Conservation (phyloP, 2,797 vertebrate species). For the Pipistrellus nathusii region DNA sequence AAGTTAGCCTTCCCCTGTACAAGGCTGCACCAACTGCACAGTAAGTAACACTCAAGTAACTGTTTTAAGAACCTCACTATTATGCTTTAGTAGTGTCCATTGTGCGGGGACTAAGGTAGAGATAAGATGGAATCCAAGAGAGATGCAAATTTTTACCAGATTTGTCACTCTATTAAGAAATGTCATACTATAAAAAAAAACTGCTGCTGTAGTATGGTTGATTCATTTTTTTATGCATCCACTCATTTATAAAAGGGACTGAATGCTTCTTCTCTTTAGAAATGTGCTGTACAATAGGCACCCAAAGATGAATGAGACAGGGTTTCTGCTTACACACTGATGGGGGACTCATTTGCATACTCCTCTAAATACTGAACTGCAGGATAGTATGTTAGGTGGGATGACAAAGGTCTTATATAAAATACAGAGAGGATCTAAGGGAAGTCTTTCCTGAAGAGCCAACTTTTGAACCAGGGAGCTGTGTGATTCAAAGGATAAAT, state of each 20-base stretch:
- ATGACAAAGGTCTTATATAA: neutral
- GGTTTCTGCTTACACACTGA: neutral
- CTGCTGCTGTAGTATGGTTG: neutral
- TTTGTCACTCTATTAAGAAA: conserved; percentile 26
- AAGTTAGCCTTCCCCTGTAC: neutral
- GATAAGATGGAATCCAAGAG: neutral
- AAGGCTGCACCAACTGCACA: neutral
- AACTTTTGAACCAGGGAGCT: neutral
- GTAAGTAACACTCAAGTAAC: neutral
- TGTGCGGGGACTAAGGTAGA: neutral
- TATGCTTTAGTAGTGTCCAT: neutral
- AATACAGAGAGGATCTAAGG: neutral
- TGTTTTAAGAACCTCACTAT: neutral
- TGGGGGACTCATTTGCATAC: neutral
- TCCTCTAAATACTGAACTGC: neutral
- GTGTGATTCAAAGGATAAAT: neutral
- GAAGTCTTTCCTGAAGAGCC: neutral
- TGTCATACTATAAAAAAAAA: conserved; percentile 7
- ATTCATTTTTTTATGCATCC: neutral
- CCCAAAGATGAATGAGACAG: neutral
- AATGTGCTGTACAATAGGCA: neutral
- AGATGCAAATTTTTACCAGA: neutral
- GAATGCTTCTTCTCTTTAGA: neutral
- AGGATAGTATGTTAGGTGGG: neutral
- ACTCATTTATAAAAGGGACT: neutral